These are phyloP conservation scores for Pyrrhura leucotis DNA, from an alignment of 2,797 vertebrate species.

Conservation along the genomic window DNA sequence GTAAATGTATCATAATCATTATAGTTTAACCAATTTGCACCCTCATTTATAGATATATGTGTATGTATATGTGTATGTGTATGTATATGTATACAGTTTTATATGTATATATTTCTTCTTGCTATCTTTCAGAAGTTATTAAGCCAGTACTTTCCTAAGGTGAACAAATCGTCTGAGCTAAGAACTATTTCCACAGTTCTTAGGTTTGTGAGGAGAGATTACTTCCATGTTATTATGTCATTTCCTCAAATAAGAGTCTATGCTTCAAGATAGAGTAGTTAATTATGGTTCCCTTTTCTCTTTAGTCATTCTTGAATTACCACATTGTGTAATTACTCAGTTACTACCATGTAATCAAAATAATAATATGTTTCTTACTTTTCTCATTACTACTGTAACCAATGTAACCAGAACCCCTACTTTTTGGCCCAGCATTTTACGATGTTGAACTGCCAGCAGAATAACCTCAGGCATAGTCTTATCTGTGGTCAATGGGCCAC, in stretches of 20 bases:
- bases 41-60: not conserved
- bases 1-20: not conserved
- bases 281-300: constrained; percentile 37
- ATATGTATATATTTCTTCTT: not conserved
- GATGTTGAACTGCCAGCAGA: not conserved
- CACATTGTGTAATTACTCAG: not conserved
- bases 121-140: not conserved
- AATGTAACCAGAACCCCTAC: not conserved
- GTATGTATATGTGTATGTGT: too few species aligned
- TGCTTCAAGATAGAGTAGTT: constrained; percentile 12
- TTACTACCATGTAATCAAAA: constrained; percentile 42
- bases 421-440: not conserved
- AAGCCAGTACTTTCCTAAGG: not conserved
- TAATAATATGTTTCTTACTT: constrained; percentile 33
- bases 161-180: not conserved
- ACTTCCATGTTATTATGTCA: constrained; percentile 21
- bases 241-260: constrained; percentile 52
- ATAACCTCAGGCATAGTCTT: not conserved
- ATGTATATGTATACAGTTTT: not conserved
- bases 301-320: constrained; percentile 16
- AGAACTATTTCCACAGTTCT: not conserved
- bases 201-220: not conserved
- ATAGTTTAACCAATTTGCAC: not conserved
- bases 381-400: not conserved
- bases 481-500: not conserved